Base-by-base conservation (phyloP, 1,140 invertebrate species). In the Rhyacophila brunnea region DNA sequence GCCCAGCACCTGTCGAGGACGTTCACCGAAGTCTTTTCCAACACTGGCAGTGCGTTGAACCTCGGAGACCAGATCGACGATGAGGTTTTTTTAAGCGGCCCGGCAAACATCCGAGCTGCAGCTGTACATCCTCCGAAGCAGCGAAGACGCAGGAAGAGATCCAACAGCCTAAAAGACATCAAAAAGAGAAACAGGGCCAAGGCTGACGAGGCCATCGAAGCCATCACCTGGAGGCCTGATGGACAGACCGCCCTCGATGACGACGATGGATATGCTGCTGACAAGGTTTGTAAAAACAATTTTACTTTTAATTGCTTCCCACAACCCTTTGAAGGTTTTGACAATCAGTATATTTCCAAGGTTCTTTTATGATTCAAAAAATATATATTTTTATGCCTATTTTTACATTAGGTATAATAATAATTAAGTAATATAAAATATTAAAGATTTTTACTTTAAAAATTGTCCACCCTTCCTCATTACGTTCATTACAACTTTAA, bases 1-100 rank as follows among this genome's bases (percentile, higher is more conserved):
- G 42, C 40, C 1, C 60, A 62, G 20, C 53, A 61, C 52, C 53
- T 51, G 6, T 46, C 47, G 6, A 62, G 60, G 32, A 62, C 60
- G 35, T 62, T 62, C 49, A 50, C 47, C 50, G 55, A 62, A 10
- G 43, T 54, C 2, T 62, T 53, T 50, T 17, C 17, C 9, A 50
- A 13, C 15, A 15, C 2, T 9, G 11, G 18, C 28, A 19, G 11
- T 18, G 45, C 15, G 42, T 40, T 17, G 53, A 36, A 47, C 7
- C 48, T 48, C 35, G 54, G 54, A 36, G 51, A 53, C 38, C 23
- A 28, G 23, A 28, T 42, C 4, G 13, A 42, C 40, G 40, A 42
- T 11, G n/a, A 13, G n/a, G 40, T 17, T 42, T 42, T 17, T 17
- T 17, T 42, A 14, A 17, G 40, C 11, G 13, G 17, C 40, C 40